Percentiles rank a stretch among this genome's conserved stretches.
phyloP scores from a whole-genome alignment of 2,888 invertebrate genomes.

The Osedax frankpressi region DNA sequence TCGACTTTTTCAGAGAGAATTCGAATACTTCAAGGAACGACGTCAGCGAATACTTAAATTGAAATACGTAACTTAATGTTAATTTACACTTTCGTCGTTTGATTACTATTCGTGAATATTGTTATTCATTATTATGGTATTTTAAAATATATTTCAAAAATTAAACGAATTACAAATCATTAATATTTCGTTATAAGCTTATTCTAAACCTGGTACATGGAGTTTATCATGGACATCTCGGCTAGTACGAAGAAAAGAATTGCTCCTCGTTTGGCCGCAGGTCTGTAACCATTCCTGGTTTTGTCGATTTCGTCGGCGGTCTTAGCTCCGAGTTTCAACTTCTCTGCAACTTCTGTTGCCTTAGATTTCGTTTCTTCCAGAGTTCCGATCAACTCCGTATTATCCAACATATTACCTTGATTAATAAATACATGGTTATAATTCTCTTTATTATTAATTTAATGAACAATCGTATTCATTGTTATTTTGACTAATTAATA shows the following conservation, averaged over 20 bases:
- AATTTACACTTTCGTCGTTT: no score
- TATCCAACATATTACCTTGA: constrained; percentile 85
- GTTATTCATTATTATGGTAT: no score
- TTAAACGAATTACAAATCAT: no score
- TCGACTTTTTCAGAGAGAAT: constrained; percentile 65
- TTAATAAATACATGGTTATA: no score
- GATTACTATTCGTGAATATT: no score
- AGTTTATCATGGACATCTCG: constrained; percentile 74
- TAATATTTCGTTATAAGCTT: no score
- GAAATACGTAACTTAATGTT: no score
- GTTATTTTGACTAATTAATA: no score
- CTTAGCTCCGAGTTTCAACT: constrained; percentile 61
- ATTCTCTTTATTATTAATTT: no score
- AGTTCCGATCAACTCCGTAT: constrained; percentile 69
- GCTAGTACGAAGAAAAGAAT: constrained; percentile 77
- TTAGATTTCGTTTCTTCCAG: constrained; percentile 78
- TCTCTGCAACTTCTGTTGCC: constrained; percentile 64
- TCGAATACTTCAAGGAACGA: constrained; percentile 74
- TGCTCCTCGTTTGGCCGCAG: constrained; percentile 72
- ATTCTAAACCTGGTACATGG: constrained; percentile 64
- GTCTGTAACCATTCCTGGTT: constrained; percentile 69
- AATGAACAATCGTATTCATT: no score
- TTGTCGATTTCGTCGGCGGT: constrained; percentile 71
- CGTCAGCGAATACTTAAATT: constrained; percentile 66
- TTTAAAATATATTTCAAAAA: no score